A percentile compares a stretch with the other conserved stretches of the same genome.
Conservation (phyloP, 1,140 invertebrate species). For the Leptinotarsa defecta region DNA sequence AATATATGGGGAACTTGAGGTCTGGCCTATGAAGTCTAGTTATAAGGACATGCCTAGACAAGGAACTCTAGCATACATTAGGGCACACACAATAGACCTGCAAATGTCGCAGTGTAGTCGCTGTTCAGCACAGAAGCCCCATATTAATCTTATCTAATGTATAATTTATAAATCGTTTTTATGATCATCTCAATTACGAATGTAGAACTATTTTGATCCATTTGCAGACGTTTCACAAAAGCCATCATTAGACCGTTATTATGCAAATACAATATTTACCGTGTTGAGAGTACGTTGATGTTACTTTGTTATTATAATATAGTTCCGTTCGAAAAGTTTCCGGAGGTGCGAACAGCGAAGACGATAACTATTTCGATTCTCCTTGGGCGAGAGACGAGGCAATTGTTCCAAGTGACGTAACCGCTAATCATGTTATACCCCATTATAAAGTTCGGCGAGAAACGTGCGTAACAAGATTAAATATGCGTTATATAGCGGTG, state of each 20-base stretch:
- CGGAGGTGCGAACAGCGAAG: slow-evolving; percentile 13
- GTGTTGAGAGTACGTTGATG: slow-evolving; percentile 38
- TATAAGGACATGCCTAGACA: too few relatives aligned
- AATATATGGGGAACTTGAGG: too few relatives aligned
- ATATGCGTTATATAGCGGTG: slow-evolving; percentile 28
- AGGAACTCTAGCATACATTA: too few relatives aligned
- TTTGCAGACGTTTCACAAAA: slow-evolving; percentile 24
- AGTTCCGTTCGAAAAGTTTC: slow-evolving; percentile 49
- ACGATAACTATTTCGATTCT: slow-evolving; percentile 29
- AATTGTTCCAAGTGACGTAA: slow-evolving; percentile 52
- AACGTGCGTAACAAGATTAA: slow-evolving; percentile 43
- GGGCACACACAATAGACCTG: too few relatives aligned
- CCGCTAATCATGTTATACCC: slow-evolving; percentile 51
- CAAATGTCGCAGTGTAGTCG: too few relatives aligned
- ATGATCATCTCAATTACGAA: too few relatives aligned
- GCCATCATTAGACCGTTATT: background rate
- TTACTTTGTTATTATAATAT: slow-evolving; percentile 49
- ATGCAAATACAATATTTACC: background rate
- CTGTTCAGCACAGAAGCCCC: too few relatives aligned
- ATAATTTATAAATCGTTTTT: too few relatives aligned
- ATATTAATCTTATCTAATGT: too few relatives aligned
- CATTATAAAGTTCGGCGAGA: slow-evolving; percentile 48
- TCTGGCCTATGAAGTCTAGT: too few relatives aligned
- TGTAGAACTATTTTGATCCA: too few relatives aligned
- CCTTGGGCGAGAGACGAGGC: slow-evolving; percentile 40